Base-by-base conservation (phyloP, 2,113 vertebrate genomes). In the Hippocampus barbouri region DNA sequence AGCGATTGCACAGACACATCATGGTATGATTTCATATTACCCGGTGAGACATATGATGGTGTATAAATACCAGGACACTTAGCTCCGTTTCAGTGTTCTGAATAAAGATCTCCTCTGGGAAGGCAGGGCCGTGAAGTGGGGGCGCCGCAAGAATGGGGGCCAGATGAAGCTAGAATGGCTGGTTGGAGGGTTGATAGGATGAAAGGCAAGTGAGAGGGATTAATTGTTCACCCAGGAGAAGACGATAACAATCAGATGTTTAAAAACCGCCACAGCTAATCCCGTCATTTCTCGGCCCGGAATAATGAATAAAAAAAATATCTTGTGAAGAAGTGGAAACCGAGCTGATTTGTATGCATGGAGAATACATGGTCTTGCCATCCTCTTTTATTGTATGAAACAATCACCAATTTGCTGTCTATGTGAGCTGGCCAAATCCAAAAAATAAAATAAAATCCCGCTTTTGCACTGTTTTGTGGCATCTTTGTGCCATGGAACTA, bases 221-320 rank as follows among this genome's bases (percentile, higher is more conserved):
- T 91, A 92, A 90, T 88, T 89, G 86, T 87, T 89, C 87, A 86
- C 88, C 83, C 77, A 87, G 86, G 85, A 90, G 87, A 88, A 75
- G 57, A 16, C 78, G 90, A 92, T 92, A 85, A 84, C 80, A 61
- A 91, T 92, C 90, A 84, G 82, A 91, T 91, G 85, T 89, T 87
- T 89, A 85, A 90, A 91, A 88, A 85, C 81, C 69, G 66, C 89
- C 81, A 87, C 86, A 88, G 85, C 88, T 91, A 90, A 91, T 92
- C 89, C 86, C 86, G 84, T 88, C 87, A 90, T 88, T 91, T 86
- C 83, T 83, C 82, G 86, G 83, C 79, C 80, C 76, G 79, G 81
- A 85, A 89, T 86, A 90, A 89, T 83, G 80, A 84, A 90, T 89
- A 87, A 78, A 66, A 66, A 69, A 75, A 86, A 83, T 88, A 84